These are phyloP conservation scores for Podarcis muralis DNA, from an alignment of 2,113 vertebrate genomes.

Conservation along the genomic window DNA sequence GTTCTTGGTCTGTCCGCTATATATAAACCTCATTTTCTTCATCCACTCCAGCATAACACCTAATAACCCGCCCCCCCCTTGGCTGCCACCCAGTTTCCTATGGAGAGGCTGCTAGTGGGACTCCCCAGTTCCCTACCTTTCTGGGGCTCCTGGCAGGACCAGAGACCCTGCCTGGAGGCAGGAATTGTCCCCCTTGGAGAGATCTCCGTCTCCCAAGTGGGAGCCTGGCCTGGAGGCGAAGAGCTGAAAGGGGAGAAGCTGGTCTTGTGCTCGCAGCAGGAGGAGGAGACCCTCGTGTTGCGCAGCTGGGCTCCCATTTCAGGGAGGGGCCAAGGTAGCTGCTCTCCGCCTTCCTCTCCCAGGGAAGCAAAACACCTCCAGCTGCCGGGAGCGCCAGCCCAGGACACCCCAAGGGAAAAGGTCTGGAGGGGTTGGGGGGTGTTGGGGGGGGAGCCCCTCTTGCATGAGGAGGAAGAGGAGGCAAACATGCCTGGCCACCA, in stretches of 20 bases:
- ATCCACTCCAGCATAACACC: too few species aligned
- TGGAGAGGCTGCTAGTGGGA: neutral
- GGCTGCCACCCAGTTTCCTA: too few species aligned
- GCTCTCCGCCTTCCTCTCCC: neutral
- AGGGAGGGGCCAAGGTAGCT: neutral
- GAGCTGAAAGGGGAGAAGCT: neutral
- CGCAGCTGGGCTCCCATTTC: too few species aligned
- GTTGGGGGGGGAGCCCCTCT: too few species aligned
- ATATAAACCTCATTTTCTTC: too few species aligned
- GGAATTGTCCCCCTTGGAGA: neutral
- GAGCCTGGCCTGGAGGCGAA: neutral
- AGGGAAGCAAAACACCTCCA: neutral
- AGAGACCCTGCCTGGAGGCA: neutral
- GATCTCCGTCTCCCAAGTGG: neutral
- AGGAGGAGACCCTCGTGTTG: neutral
- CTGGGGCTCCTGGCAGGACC: neutral
- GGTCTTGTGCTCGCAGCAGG: neutral
- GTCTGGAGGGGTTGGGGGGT: neutral
- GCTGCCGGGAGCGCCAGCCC: neutral
- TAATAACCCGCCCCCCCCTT: too few species aligned
- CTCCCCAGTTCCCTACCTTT: neutral
- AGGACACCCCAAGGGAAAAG: neutral
- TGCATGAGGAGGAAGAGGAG: neutral
- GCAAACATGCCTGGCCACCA: neutral
- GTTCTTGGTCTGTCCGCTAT: too few species aligned